These are phyloP conservation scores for Drosophila melanosoma DNA, from an alignment of 2,888 invertebrate genomes.

Conservation along the genomic window DNA sequence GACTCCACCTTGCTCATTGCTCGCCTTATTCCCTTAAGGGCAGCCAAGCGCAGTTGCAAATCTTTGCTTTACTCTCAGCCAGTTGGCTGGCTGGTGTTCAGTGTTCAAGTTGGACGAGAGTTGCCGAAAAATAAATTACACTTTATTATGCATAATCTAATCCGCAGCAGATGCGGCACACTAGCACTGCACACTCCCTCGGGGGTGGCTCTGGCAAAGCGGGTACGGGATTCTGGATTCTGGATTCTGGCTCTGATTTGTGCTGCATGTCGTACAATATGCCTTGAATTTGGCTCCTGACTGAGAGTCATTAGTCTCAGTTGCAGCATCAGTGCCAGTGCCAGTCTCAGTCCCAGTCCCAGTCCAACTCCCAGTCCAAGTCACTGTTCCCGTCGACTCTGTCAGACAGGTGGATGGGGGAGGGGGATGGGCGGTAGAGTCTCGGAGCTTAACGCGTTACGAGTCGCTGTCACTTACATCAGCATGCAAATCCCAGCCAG, in stretches of 20 bases:
- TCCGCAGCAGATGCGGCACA: slow-evolving; percentile 83
- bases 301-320: slow-evolving; percentile 56
- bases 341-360: slow-evolving; percentile 1
- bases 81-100: slow-evolving; percentile 49
- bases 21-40: slow-evolving; percentile 14
- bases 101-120: neutral
- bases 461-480: slow-evolving; percentile 57
- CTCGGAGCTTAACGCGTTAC: slow-evolving; percentile 63
- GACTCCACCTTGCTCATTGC: slow-evolving; percentile 54
- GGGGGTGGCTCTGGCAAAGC: slow-evolving; percentile 15
- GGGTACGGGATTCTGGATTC: neutral
- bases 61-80: slow-evolving; percentile 33
- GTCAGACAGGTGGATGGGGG: slow-evolving; percentile 39
- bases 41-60: slow-evolving; percentile 25
- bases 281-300: slow-evolving; percentile 60
- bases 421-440: slow-evolving; percentile 3
- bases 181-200: slow-evolving; percentile 15
- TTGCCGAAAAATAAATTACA: slow-evolving; percentile 83
- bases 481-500: slow-evolving; percentile 59
- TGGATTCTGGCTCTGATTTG: slow-evolving; percentile 38
- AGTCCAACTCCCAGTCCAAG: slow-evolving; percentile 1
- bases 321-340: slow-evolving; percentile 14
- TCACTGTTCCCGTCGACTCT: slow-evolving; percentile 45
- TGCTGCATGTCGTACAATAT: slow-evolving; percentile 49
- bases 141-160: slow-evolving; percentile 85